Evolutionary conservation across 30 jellyfish, hydroid and myxozoan genomes (phyloP).

Genomic region (Rhopilema esculentum): DNA sequence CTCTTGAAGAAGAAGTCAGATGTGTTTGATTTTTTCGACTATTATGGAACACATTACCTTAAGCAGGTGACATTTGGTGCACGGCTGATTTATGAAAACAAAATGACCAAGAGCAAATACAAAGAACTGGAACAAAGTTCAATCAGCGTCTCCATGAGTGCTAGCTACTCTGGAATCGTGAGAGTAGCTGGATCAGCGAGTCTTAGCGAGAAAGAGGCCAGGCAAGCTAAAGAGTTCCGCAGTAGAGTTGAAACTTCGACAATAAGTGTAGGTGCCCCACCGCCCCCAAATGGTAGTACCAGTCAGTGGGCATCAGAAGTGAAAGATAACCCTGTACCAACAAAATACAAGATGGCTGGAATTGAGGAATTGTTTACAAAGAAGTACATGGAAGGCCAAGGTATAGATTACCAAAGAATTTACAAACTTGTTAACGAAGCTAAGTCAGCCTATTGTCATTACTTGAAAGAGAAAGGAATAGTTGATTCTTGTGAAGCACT

Average conservation of each 20-base stretch:
- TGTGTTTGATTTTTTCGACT: constrained; percentile 50
- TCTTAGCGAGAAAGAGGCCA: constrained; percentile 24
- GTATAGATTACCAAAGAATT: neutral
- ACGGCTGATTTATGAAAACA: constrained; percentile 55
- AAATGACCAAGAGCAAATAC: constrained; percentile 41
- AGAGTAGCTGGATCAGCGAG: constrained; percentile 39
- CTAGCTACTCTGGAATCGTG: constrained; percentile 54
- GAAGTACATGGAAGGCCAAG: constrained; percentile 46
- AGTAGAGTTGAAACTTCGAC: constrained; percentile 51
- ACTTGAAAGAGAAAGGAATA: constrained; percentile 35
- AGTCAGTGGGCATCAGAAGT: constrained; percentile 75
- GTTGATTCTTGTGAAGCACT: constrained; percentile 52
- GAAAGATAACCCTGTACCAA: constrained; percentile 74
- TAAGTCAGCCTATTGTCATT: constrained; percentile 28
- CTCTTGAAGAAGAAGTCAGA: constrained; percentile 5
- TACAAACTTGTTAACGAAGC: neutral
- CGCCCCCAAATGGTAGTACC: constrained; percentile 69
- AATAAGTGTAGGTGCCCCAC: constrained; percentile 77
- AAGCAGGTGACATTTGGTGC: constrained; percentile 69
- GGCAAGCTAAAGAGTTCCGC: constrained; percentile 46
- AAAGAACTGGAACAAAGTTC: neutral
- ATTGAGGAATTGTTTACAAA: constrained; percentile 60
- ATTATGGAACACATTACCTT: constrained; percentile 67
- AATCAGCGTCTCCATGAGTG: constrained; percentile 31
- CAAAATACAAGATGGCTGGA: constrained; percentile 42